Percentiles rank a stretch among this genome's conserved stretches.
Evolutionary conservation across 2,797 vertebrate species (phyloP).

Genomic region (Falco berigora): DNA sequence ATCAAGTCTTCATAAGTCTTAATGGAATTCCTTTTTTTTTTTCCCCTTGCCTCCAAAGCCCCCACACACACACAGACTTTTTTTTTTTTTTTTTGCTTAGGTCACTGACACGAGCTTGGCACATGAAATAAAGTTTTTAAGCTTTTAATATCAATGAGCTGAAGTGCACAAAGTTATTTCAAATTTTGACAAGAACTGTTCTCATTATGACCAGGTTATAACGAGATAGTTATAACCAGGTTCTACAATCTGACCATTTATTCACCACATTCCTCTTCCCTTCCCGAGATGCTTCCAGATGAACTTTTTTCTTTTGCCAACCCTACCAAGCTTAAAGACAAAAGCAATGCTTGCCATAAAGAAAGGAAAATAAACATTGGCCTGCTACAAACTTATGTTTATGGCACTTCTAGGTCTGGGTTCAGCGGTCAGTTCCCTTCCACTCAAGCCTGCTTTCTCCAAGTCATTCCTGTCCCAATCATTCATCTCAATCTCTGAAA

Average conservation of each 20-base stretch:
- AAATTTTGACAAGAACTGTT: conserved; percentile 27
- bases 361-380: neutral
- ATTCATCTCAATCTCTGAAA: neutral
- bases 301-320: neutral
- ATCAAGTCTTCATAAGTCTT: neutral
- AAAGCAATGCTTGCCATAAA: neutral
- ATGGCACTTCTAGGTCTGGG: neutral
- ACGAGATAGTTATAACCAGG: neutral
- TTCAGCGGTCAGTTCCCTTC: conserved; percentile 47
- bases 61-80: neutral
- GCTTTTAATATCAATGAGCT: neutral
- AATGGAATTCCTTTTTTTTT: neutral
- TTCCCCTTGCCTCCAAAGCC: neutral
- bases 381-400: neutral
- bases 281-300: neutral
- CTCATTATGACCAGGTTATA: neutral
- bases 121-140: conserved; percentile 6
- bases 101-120: conserved; percentile 13
- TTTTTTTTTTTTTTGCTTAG: neutral
- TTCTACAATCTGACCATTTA: conserved; percentile 34
- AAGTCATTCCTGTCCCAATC: neutral
- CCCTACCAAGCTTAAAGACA: neutral
- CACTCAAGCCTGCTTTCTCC: neutral
- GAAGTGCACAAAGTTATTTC: conserved; percentile 29
- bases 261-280: neutral